These are phyloP conservation scores for Cheiracanthium punctorium DNA, from an alignment of 2,888 invertebrate species.

Conservation along the genomic window DNA sequence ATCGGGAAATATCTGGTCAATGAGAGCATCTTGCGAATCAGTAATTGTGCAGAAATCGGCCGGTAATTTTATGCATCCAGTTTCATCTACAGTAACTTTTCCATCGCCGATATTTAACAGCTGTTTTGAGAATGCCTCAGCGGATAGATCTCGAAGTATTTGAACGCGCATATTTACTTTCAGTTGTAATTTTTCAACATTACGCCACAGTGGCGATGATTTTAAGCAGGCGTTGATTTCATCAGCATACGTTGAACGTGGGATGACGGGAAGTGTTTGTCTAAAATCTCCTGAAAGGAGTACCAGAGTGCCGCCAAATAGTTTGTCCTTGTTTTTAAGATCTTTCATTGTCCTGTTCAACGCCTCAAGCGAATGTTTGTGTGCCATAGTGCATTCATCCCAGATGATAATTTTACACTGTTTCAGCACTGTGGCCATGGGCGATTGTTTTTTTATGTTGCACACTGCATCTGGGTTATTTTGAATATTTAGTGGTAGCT, in stretches of 20 bases:
- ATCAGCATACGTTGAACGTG: constrained; percentile 68
- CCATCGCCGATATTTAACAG: too few species aligned
- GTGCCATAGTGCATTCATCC: constrained; percentile 42
- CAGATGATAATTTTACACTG: constrained; percentile 33
- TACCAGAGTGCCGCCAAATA: constrained; percentile 69
- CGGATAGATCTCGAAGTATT: too few species aligned
- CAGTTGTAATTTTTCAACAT: too few species aligned
- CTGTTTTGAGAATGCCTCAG: too few species aligned
- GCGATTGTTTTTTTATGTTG: constrained; percentile 21
- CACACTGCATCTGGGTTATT: constrained; percentile 37
- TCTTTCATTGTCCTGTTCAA: constrained; percentile 58
- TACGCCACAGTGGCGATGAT: too few species aligned
- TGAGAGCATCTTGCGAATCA: too few species aligned
- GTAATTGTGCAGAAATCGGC: too few species aligned
- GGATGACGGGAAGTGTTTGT: constrained; percentile 72
- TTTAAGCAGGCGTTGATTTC: constrained; percentile 72
- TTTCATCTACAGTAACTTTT: too few species aligned
- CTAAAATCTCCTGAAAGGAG: constrained; percentile 73
- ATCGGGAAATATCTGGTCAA: too few species aligned
- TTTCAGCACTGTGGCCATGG: constrained; percentile 25
- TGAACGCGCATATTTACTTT: too few species aligned
- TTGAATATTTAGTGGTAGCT: constrained; percentile 58
- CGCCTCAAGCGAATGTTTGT: constrained; percentile 71
- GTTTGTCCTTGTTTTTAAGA: constrained; percentile 5
- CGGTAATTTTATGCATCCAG: too few species aligned